Evolutionary conservation across 2,888 invertebrate species (phyloP).

Genomic region (Nephrotoma flavescens): DNA sequence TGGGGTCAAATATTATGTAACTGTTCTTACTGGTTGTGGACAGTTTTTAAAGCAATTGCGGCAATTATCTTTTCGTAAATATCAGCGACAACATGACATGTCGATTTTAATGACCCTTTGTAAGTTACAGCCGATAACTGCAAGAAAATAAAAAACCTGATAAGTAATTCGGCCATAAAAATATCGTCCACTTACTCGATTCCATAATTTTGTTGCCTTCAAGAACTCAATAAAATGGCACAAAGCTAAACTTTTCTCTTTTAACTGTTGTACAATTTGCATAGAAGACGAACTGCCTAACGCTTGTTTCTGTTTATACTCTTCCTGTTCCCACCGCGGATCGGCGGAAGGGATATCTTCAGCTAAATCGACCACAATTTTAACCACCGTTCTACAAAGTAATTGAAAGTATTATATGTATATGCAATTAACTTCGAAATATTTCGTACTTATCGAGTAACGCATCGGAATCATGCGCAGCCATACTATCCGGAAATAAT

Average conservation of each 20-base stretch:
- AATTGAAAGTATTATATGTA: conserved; percentile 23
- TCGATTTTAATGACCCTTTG: conserved; percentile 26
- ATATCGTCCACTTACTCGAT: conserved; percentile 32
- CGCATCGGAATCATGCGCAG: conserved; percentile 19
- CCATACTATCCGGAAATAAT: conserved; percentile 26
- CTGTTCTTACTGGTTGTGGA: conserved; percentile 32
- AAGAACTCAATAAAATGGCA: conserved; percentile 63
- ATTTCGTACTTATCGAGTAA: conserved; percentile 21
- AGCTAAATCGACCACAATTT: conserved; percentile 60
- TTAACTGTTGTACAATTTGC: conserved; percentile 71
- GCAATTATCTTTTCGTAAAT: conserved; percentile 69
- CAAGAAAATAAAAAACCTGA: conserved; percentile 6
- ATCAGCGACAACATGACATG: conserved; percentile 45
- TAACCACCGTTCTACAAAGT: conserved; percentile 44
- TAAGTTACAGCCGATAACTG: conserved; percentile 24
- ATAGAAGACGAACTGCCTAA: conserved; percentile 63
- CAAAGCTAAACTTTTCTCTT: conserved; percentile 74
- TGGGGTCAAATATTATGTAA: neutral
- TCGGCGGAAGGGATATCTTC: conserved; percentile 83
- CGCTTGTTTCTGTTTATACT: conserved; percentile 29
- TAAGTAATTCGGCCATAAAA: neutral
- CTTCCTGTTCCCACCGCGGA: conserved; percentile 43
- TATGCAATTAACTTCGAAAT: conserved; percentile 6
- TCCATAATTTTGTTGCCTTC: conserved; percentile 50
- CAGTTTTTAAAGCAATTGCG: conserved; percentile 50